Base-by-base conservation (phyloP, 2,888 invertebrate genomes). In the Conops quadrifasciatus region DNA sequence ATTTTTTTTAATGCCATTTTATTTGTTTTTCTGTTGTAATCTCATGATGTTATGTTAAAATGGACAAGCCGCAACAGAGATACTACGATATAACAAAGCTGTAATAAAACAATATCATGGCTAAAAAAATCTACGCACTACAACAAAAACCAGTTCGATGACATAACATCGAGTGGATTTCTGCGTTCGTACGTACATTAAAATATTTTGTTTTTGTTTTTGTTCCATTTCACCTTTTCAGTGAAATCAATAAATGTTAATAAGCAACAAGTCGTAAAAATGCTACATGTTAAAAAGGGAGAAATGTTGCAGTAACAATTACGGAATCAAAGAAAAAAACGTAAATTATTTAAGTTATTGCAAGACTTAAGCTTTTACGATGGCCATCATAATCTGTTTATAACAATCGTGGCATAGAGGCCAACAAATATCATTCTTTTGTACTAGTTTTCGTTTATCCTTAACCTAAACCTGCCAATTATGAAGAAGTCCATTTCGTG, bases 131-230 rank as follows among this genome's bases (percentile, higher is more conserved):
- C 67, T 49, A 49, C 49, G 49, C 49, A 16, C n/a, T 13, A 49
- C 49, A 49, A 9, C 36, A 36, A 36, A 36, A 77, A 79, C 79
- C 80, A 77, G 79, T 80, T 76, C 75, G 73, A 79, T 80, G 79
- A 80, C 77, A 79, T 80, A 80, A 80, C 79, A 76, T 24, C 56
- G 21, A 24, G 26, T 26, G 26, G 24, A 59, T 59, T 59, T 49
- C 30, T 30, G 59, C 28, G 9, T 28, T 13, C 2, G 21, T 15
- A 26, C 15, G 7, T 58, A 5, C n/a, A 26, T 59, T 59, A 15
- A n/a, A 19, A 24, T 59, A 28, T 59, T 59, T 28, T 16, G 30
- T 26, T 58, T 58, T 58, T 56, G 19, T n/a, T 16, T 13, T 56
- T 56, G 56, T 15, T 56, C 21, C 21, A 26, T n/a, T n/a, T n/a